These are phyloP conservation scores for Tetragnatha montana DNA, from an alignment of 2,888 invertebrate species.

Conservation along the genomic window DNA sequence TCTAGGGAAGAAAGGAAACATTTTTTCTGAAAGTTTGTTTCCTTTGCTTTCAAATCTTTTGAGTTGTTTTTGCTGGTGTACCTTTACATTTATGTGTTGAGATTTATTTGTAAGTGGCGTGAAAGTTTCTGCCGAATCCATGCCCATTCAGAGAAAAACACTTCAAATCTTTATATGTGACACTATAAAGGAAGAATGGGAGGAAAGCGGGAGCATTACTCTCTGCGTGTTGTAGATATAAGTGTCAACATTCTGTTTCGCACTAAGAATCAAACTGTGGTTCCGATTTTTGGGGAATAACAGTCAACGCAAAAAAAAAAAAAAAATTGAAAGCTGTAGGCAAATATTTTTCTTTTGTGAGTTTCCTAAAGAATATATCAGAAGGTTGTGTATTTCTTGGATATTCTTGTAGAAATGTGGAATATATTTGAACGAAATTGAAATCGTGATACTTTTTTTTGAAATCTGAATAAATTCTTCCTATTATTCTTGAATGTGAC, in stretches of 20 bases:
- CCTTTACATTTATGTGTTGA: neutral
- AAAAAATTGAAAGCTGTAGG: too few species aligned
- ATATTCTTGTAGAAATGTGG: too few species aligned
- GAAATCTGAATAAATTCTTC: too few species aligned
- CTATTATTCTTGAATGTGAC: too few species aligned
- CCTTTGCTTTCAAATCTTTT: neutral
- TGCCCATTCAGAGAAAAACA: neutral
- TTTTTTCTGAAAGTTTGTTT: conserved; percentile 8
- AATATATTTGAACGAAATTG: too few species aligned
- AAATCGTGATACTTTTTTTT: too few species aligned
- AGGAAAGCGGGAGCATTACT: too few species aligned
- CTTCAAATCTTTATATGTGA: neutral
- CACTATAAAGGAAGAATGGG: neutral
- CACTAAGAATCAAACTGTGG: neutral
- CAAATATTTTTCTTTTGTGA: too few species aligned
- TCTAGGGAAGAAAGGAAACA: conserved; percentile 3
- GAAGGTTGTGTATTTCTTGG: too few species aligned
- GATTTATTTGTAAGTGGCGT: neutral
- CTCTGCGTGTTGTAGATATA: neutral
- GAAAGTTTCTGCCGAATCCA: conserved; percentile 9
- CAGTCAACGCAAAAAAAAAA: too few species aligned
- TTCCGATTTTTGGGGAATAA: too few species aligned
- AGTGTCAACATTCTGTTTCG: neutral
- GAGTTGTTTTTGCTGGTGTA: conserved; percentile 9
- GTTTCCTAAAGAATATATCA: too few species aligned